These are phyloP conservation scores for Pachycephus smyrnensis DNA, from an alignment of 2,888 invertebrate species.

Conservation along the genomic window DNA sequence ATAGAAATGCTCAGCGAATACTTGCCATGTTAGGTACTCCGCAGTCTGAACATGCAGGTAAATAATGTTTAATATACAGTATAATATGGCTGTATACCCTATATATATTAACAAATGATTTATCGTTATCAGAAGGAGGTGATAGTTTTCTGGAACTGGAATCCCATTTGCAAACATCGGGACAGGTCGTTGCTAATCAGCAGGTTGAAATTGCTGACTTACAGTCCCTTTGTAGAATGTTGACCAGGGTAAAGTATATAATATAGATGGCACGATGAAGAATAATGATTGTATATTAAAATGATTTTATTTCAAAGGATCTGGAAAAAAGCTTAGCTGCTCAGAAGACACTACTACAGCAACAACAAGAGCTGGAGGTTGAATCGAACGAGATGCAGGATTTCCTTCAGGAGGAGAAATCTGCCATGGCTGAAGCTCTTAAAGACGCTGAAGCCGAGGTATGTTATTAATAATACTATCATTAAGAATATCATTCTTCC, in stretches of 20 bases:
- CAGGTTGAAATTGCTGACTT: conserved; percentile 81
- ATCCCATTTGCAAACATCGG: conserved; percentile 79
- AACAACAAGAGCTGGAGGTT: conserved; percentile 82
- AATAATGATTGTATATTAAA: not conserved
- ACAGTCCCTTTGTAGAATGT: conserved; percentile 76
- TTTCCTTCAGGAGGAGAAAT: conserved; percentile 88
- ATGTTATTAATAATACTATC: conserved; percentile 8
- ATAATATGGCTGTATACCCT: not conserved
- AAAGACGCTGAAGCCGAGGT: conserved; percentile 81
- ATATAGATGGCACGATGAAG: not conserved
- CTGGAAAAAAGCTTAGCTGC: conserved; percentile 76
- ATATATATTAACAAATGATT: conserved; percentile 5
- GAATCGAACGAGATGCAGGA: conserved; percentile 89
- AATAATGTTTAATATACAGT: not conserved
- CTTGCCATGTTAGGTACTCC: conserved; percentile 71
- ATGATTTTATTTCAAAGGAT: conserved; percentile 67
- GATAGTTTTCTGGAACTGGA: conserved; percentile 83
- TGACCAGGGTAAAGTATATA: conserved; percentile 74
- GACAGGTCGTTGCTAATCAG: conserved; percentile 80
- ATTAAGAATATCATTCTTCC: conserved; percentile 6
- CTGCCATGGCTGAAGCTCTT: conserved; percentile 82
- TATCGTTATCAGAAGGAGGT: conserved; percentile 67
- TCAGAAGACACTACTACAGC: conserved; percentile 77
- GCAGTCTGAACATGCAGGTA: conserved; percentile 57
- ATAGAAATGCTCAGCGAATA: conserved; percentile 80